Conservation (phyloP, 1,140 invertebrate species). For the Diorhabda elongata region DNA sequence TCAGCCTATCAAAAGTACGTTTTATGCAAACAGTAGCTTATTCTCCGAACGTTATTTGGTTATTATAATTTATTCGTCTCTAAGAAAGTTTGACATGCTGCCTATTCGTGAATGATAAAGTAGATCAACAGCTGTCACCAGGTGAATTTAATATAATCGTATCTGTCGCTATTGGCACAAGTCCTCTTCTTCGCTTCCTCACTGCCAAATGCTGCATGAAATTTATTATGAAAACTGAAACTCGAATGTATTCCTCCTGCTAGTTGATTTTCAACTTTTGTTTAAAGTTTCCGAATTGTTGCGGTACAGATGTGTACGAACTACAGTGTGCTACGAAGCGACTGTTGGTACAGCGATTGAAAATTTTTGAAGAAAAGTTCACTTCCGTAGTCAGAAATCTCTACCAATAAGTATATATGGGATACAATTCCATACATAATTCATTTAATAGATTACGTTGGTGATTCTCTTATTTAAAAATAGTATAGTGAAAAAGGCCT, state of each 20-base stretch:
- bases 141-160: conserved; percentile 38
- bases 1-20: no score
- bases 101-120: conserved; percentile 36
- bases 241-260: not conserved
- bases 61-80: not conserved
- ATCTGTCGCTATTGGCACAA: conserved; percentile 23
- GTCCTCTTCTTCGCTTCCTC: conserved; percentile 12
- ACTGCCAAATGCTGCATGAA: conserved; percentile 16
- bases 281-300: conserved; percentile 1
- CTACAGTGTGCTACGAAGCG: no score
- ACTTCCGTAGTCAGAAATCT: no score
- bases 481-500: no score
- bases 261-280: conserved; percentile 1
- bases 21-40: no score
- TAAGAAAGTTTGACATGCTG: conserved; percentile 32
- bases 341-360: no score
- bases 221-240: conserved; percentile 16
- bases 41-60: not conserved
- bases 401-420: no score
- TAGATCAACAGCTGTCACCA: conserved; percentile 38
- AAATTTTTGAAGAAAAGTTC: no score
- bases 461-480: no score
- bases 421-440: no score
- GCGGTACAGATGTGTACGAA: not conserved
- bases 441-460: no score